phyloP scores from a whole-genome alignment of 2,797 vertebrate species.

The Pteropus rufus region DNA sequence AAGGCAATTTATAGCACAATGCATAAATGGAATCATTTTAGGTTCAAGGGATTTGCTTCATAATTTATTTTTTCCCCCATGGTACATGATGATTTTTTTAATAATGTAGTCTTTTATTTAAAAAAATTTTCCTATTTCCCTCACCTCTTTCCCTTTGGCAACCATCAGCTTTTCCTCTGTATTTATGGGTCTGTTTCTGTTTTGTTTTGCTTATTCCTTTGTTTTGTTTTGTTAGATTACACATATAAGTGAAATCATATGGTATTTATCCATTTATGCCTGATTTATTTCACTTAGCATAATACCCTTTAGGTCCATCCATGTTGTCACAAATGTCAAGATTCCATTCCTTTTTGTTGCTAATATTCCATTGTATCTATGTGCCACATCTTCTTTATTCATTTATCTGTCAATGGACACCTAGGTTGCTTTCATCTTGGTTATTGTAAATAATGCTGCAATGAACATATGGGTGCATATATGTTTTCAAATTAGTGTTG shows the following conservation, averaged over 20 bases:
- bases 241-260: background rate
- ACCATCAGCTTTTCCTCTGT: background rate
- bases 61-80: background rate
- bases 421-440: background rate
- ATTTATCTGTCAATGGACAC: background rate
- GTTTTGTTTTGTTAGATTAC: background rate
- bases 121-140: background rate
- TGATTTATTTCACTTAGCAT: background rate
- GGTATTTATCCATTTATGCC: background rate
- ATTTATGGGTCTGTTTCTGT: background rate
- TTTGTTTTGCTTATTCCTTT: background rate
- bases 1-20: background rate
- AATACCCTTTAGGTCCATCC: background rate
- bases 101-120: background rate
- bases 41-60: background rate
- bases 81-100: background rate
- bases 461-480: background rate
- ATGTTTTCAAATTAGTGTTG: background rate
- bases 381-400: background rate
- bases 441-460: background rate
- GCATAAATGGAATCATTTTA: background rate
- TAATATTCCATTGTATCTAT: background rate
- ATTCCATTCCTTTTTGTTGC: background rate
- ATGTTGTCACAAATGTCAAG: background rate
- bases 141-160: background rate